These are phyloP conservation scores for Drosophila simulans DNA, from an alignment of 1,140 invertebrate genomes.

Conservation along the genomic window DNA sequence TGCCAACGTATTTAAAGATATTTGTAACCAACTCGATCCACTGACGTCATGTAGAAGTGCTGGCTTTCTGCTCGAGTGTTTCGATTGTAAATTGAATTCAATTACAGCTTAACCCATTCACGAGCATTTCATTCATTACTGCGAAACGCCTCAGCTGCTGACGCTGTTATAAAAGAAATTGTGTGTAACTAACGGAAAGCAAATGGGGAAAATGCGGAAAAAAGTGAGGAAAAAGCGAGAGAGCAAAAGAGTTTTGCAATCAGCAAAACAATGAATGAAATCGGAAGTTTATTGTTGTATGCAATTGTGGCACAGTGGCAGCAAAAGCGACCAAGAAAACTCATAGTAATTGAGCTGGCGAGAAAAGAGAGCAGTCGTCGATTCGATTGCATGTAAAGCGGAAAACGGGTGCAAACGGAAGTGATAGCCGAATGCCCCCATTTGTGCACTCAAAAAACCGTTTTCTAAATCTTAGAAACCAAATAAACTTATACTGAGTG, in stretches of 20 bases:
- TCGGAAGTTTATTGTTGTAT: constrained; percentile 74
- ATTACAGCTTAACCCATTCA: constrained; percentile 56
- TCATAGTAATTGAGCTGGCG: constrained; percentile 43
- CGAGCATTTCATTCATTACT: constrained; percentile 50
- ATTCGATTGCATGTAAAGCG: constrained; percentile 62
- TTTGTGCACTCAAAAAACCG: constrained; percentile 4
- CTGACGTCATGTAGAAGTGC: constrained; percentile 29
- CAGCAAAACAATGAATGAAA: constrained; percentile 69
- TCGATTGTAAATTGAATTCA: constrained; percentile 58
- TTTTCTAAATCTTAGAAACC: neutral
- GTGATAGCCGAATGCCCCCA: constrained; percentile 56
- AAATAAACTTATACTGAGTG: neutral
- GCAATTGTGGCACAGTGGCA: constrained; percentile 43
- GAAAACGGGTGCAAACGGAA: constrained; percentile 59
- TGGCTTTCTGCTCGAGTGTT: constrained; percentile 30
- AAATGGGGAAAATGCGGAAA: constrained; percentile 18
- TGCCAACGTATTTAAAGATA: neutral
- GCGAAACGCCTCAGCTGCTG: constrained; percentile 16
- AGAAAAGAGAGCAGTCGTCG: constrained; percentile 20
- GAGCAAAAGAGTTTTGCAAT: constrained; percentile 60
- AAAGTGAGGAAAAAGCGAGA: constrained; percentile 13
- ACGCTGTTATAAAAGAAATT: constrained; percentile 43
- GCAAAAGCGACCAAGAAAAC: constrained; percentile 32
- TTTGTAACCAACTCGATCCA: neutral
- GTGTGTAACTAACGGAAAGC: constrained; percentile 50